Evolutionary conservation across 2,113 vertebrate genomes (phyloP).

Genomic region (Antigone vipio): DNA sequence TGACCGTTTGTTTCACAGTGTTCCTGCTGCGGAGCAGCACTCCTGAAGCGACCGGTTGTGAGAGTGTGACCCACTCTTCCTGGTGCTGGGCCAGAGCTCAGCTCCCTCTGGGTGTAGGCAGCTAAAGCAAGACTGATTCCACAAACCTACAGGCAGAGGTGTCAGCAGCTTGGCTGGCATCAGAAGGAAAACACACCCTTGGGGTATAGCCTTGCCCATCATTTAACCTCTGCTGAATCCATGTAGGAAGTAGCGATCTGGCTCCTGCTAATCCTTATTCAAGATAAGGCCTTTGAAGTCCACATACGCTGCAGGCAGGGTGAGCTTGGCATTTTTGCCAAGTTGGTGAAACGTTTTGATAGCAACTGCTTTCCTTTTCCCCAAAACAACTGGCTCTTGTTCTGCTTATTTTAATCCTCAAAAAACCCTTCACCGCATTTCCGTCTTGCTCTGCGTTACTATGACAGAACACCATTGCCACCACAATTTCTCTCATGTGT

Average conservation of each 20-base stretch:
- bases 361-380: conserved; percentile 28
- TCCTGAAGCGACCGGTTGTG: neutral
- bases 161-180: neutral
- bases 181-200: conserved; percentile 16
- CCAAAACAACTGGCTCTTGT: conserved; percentile 25
- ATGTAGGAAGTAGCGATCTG: conserved; percentile 13
- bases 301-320: neutral
- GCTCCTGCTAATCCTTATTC: conserved; percentile 12
- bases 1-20: neutral
- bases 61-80: neutral
- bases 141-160: neutral
- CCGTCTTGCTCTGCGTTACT: neutral
- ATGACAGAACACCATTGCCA: neutral
- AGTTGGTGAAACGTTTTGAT: conserved; percentile 47
- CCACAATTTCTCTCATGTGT: neutral
- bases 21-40: neutral
- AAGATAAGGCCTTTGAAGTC: conserved; percentile 50
- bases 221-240: neutral
- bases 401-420: conserved; percentile 8
- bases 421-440: neutral
- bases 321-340: conserved; percentile 26
- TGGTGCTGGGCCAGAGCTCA: neutral
- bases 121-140: neutral
- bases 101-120: neutral
- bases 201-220: neutral